Base-by-base conservation (phyloP, 1,140 invertebrate genomes). In the Caenorhabditis remanei region DNA sequence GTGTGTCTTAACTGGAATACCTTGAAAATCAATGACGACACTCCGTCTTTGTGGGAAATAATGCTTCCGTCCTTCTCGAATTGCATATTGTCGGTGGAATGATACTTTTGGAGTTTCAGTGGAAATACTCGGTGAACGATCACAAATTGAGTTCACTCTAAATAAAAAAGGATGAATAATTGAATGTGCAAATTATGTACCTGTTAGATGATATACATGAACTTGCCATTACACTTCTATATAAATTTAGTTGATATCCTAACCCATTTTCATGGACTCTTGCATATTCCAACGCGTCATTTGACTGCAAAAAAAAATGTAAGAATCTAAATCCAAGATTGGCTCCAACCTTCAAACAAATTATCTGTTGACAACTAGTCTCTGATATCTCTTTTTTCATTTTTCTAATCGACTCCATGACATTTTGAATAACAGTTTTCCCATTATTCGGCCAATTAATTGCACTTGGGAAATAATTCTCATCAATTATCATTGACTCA, bases 231-330 rank as follows among this genome's bases (percentile, higher is more conserved):
- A 84, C 55, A 50, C 71, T 61, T 61, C 58, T 19, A 19, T n/a
- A 85, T 21, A 87, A 48, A n/a, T 61, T 46, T 7, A 87, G 32
- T 46, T 87, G 86, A 5, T 87, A 71, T 4, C 46, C 43, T 4
- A 87, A 9, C 4, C 56, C 48, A 21, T 61, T 53, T 32, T 87
- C 86, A 50, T 65, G 67, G 9, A 87, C 55, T 41, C 75, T 53
- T 16, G 71, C 50, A 65, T 87, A 87, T n/a, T 87, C 86, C 86
- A 87, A 48, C 11, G 50, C 9, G 16, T 87, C 86, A 83, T 87
- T 87, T 0, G 71, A 83, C 86, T 86, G 67, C 24, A 58, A 43
- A 6, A 85, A 85, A 63, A 65, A 61, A n/a, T 13, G 3, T 32
- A 65, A 46, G 58, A 63, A 46, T 9, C 50, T 43, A 4, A 11